Evolutionary conservation across 2,888 invertebrate genomes (phyloP), one percentile per base, ranked within the genome.

Genomic region (Tillus elongatus): DNA sequence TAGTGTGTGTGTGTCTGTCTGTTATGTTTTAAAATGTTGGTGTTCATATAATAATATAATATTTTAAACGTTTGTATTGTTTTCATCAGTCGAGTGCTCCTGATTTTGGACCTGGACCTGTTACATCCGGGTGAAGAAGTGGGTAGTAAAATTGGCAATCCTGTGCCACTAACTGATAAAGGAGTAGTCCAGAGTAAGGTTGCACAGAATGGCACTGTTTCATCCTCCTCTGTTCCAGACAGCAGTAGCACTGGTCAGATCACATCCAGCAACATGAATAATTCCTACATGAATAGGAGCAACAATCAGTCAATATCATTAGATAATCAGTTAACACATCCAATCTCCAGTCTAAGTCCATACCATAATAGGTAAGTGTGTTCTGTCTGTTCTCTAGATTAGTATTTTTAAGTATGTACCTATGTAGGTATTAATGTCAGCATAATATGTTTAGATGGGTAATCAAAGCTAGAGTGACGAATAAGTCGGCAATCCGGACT

Each of bases 341-440:
- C 91, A 0, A 93, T 96, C 52, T 71, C 77, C 10, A 84, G 84
- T 50, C 72, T 96, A 8, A 93, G 88, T 49, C 95, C 95, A 1
- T 96, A 93, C 63, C 91, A 92, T 58, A 93, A 91, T 64, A 88
- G 82, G 83, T 83, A 61, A 65, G 68, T 59, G 33, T n/a, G n/a
- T n/a, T n/a, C n/a, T n/a, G n/a, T n/a, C n/a, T n/a, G n/a, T n/a
- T n/a, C n/a, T n/a, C n/a, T n/a, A n/a, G n/a, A n/a, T 19, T 19
- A 8, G 24, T 8, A n/a, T 8, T 19, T 19, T 19, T 19, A n/a
- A n/a, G 6, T 19, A n/a, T 8, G 6, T 8, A 19, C 24, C 24
- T 19, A n/a, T 6, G 6, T n/a, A 19, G 24, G n/a, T n/a, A 19
- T 19, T 19, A n/a, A 19, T 19, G 6, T 6, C n/a, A 19, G 6